Conservation (phyloP, 2,888 invertebrate genomes). For the Exocentrus adspersus region DNA sequence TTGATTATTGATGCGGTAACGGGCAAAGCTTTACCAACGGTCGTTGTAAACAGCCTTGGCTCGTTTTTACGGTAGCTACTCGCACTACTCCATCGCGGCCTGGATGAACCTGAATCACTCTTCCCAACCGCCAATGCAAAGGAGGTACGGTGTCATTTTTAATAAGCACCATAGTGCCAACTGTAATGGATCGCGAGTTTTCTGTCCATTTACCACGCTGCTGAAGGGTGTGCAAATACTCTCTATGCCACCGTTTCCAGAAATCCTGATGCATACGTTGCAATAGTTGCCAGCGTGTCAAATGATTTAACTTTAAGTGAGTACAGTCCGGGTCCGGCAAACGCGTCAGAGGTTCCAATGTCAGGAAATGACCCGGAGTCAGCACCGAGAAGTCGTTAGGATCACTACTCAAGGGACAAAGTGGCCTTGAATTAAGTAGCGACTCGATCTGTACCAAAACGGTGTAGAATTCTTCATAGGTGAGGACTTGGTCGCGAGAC, state of each 20-base stretch:
- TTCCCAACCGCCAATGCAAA: conserved; percentile 10
- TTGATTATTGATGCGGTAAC: too few relatives aligned
- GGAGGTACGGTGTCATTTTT: conserved; percentile 16
- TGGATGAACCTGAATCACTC: not conserved
- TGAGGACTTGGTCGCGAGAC: conserved; percentile 21
- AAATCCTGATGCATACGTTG: conserved; percentile 25
- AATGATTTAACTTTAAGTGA: not conserved
- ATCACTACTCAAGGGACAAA: conserved; percentile 27
- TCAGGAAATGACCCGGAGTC: conserved; percentile 25
- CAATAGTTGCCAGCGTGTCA: conserved; percentile 22
- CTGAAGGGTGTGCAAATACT: conserved; percentile 22
- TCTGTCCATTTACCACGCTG: conserved; percentile 5
- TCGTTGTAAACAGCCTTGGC: conserved; percentile 1
- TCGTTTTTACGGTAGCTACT: conserved; percentile 8
- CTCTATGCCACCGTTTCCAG: conserved; percentile 20
- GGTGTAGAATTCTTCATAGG: conserved; percentile 32
- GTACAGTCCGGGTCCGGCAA: conserved; percentile 9
- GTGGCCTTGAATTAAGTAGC: conserved; percentile 29
- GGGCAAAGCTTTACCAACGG: conserved; percentile 5
- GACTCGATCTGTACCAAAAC: conserved; percentile 26
- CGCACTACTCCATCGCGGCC: conserved; percentile 13
- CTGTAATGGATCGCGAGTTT: not conserved
- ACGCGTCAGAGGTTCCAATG: not conserved
- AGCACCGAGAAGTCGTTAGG: conserved; percentile 27
- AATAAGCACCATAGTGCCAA: conserved; percentile 9